Evolutionary conservation across 2,797 vertebrate genomes (phyloP).

Genomic region (Acestrorhynchus altus): DNA sequence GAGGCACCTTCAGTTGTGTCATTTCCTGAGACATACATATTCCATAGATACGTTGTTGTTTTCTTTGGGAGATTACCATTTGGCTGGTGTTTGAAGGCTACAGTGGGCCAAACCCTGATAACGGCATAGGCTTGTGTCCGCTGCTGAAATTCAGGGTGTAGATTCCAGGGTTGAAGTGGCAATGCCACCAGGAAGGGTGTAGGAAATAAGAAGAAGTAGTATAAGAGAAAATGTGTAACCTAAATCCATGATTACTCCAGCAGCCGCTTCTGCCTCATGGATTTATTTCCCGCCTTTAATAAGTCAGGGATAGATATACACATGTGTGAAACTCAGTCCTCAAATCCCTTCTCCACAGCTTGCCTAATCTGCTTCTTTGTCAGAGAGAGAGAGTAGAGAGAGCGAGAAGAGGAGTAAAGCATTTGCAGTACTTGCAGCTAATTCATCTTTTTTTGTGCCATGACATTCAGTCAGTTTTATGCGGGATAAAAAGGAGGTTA

Average conservation of each 20-base stretch:
- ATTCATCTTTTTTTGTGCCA: conserved; percentile 46
- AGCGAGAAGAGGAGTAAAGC: neutral
- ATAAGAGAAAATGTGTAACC: neutral
- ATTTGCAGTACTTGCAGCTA: neutral
- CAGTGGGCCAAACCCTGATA: conserved; percentile 1
- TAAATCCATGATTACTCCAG: conserved; percentile 3
- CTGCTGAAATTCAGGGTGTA: neutral
- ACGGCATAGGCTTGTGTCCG: neutral
- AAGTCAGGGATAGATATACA: conserved; percentile 27
- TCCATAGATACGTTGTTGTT: conserved; percentile 13
- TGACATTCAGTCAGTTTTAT: conserved; percentile 73
- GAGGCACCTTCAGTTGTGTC: neutral
- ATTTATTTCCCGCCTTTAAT: conserved; percentile 11
- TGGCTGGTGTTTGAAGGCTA: neutral
- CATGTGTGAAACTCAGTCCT: conserved; percentile 35
- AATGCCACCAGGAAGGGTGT: conserved; percentile 8
- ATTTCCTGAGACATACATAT: neutral
- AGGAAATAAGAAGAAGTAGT: neutral
- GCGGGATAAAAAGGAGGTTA: conserved; percentile 72
- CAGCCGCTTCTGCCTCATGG: conserved; percentile 19
- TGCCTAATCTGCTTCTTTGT: conserved; percentile 24
- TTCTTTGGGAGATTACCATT: conserved; percentile 3
- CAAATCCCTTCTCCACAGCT: conserved; percentile 25
- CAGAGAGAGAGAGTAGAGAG: conserved; percentile 30
- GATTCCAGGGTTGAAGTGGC: neutral